Evolutionary conservation across 2,113 vertebrate genomes (phyloP).

Genomic region (Onychorhynchus coronatus): DNA sequence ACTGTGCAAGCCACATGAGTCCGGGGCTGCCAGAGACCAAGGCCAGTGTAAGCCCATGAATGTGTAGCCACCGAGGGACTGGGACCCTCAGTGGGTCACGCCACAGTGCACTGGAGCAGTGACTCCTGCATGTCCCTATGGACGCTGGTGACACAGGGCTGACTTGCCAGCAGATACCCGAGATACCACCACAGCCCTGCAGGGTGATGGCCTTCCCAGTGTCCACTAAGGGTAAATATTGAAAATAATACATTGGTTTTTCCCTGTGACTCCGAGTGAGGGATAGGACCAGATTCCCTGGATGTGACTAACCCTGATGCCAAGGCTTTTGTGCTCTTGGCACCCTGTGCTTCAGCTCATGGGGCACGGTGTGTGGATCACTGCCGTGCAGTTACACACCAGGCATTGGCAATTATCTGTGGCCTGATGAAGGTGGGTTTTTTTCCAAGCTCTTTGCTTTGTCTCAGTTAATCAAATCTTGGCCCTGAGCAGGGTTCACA

Average conservation of each 20-base stretch:
- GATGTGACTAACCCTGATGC: rapidly evolving
- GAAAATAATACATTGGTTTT: background rate
- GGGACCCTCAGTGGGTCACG: background rate
- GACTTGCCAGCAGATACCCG: background rate
- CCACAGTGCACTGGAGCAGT: rapidly evolving
- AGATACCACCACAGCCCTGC: rapidly evolving
- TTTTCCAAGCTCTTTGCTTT: background rate
- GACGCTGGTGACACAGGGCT: rapidly evolving
- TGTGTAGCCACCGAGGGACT: rapidly evolving
- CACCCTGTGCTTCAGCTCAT: background rate
- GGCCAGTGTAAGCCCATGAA: background rate
- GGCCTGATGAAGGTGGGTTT: background rate
- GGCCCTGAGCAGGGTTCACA: background rate
- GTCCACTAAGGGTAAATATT: background rate
- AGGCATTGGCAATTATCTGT: background rate
- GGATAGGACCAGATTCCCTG: background rate
- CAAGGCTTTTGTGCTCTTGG: background rate
- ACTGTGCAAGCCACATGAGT: rapidly evolving
- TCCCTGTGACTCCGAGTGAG: background rate
- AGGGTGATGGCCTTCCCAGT: rapidly evolving
- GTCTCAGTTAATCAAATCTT: background rate
- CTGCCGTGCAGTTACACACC: background rate
- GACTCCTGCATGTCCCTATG: background rate
- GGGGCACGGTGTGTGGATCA: rapidly evolving
- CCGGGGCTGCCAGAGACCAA: rapidly evolving